These are phyloP conservation scores for Clarias platycephalus DNA, from an alignment of 2,797 vertebrate genomes.

Conservation along the genomic window DNA sequence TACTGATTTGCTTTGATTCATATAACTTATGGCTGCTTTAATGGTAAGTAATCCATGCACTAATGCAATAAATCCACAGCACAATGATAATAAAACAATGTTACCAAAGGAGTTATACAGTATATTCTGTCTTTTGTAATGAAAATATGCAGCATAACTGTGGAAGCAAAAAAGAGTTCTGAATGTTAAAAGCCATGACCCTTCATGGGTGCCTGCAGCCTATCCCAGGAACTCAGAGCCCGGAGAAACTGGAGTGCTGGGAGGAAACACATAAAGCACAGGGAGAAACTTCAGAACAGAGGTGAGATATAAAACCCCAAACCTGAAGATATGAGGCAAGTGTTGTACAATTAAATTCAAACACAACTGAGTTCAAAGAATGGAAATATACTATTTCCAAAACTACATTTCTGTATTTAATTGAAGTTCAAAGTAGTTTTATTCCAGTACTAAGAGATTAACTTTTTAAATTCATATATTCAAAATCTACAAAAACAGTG, in stretches of 20 bases:
- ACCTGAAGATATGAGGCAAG: no score
- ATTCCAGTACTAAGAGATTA: neutral
- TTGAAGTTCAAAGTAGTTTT: neutral
- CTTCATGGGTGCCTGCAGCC: no score
- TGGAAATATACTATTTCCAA: neutral
- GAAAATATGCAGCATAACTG: neutral
- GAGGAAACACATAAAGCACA: no score
- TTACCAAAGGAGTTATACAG: conserved; percentile 3
- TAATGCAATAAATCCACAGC: no score
- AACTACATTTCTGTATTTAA: neutral
- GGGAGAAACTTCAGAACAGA: no score
- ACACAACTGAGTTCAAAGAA: neutral
- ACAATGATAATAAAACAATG: conserved; percentile 6
- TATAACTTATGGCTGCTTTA: neutral
- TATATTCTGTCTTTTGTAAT: neutral
- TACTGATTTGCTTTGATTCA: neutral
- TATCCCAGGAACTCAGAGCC: no score
- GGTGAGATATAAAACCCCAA: no score
- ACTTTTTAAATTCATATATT: neutral
- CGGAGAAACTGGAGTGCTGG: no score
- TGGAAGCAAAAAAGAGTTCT: neutral
- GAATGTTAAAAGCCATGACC: neutral
- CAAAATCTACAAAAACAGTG: neutral
- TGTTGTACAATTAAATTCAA: neutral
- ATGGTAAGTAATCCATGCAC: neutral